phyloP scores from a whole-genome alignment of 2,113 vertebrate species.

The Semicossyphus pulcher region DNA sequence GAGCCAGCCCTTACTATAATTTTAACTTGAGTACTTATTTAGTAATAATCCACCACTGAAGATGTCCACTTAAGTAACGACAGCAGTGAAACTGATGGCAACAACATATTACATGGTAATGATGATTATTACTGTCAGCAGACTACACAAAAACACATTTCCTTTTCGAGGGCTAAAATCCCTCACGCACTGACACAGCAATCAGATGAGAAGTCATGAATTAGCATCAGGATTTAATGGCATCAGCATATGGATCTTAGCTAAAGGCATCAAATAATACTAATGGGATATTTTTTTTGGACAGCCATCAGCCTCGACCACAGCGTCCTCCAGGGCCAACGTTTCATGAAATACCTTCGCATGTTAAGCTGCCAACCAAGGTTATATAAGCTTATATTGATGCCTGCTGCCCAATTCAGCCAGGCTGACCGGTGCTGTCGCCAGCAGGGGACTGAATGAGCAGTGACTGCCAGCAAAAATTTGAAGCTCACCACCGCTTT shows the following conservation, averaged over 20 bases:
- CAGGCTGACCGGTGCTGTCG: constrained; percentile 13
- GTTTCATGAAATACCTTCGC: constrained; percentile 1
- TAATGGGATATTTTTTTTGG: background rate
- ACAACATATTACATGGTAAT: too few species aligned
- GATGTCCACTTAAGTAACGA: too few species aligned
- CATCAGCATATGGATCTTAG: background rate
- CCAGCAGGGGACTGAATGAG: constrained; percentile 12
- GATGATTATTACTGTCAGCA: background rate
- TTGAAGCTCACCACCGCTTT: too few species aligned
- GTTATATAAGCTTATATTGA: constrained; percentile 13
- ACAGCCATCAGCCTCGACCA: background rate
- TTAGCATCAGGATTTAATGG: background rate
- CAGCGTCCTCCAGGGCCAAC: background rate
- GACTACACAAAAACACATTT: background rate
- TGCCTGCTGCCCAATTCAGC: constrained; percentile 13
- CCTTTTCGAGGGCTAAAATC: background rate
- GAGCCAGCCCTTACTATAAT: too few species aligned
- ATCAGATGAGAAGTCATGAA: background rate
- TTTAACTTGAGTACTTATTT: too few species aligned
- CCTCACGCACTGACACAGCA: background rate
- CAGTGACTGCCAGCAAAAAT: too few species aligned
- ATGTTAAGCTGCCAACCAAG: constrained; percentile 22
- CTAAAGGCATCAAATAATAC: background rate
- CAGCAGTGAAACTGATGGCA: too few species aligned
- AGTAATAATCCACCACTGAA: too few species aligned